Conservation (phyloP, 2,797 vertebrate species). For the Rallus crepitans region DNA sequence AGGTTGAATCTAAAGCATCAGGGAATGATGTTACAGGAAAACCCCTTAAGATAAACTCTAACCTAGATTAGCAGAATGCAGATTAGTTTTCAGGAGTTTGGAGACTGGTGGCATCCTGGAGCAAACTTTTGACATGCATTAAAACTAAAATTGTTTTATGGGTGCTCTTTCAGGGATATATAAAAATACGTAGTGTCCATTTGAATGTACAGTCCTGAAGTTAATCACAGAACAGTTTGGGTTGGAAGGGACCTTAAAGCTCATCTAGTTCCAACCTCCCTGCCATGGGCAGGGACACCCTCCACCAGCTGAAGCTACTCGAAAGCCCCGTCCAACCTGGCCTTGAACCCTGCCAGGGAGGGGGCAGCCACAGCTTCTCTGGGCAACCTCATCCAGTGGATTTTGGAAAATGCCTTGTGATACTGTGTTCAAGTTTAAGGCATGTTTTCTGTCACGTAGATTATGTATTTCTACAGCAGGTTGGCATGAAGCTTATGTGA, state of each 20-base stretch:
- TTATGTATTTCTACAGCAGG: neutral
- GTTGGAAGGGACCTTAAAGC: no score
- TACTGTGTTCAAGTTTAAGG: neutral
- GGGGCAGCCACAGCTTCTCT: no score
- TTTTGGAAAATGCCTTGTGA: neutral
- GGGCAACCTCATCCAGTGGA: no score
- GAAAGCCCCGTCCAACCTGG: no score
- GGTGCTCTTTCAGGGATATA: neutral
- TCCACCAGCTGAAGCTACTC: no score
- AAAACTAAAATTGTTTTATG: neutral
- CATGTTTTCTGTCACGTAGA: neutral
- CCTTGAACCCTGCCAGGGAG: no score
- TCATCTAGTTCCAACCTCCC: no score
- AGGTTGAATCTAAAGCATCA: slow-evolving; percentile 45
- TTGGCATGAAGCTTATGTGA: neutral
- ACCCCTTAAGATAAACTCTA: slow-evolving; percentile 71
- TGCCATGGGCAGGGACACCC: no score
- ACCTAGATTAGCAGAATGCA: slow-evolving; percentile 71
- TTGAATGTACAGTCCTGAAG: neutral
- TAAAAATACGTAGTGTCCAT: neutral
- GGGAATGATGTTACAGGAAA: slow-evolving; percentile 42
- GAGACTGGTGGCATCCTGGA: neutral
- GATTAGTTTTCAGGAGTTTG: slow-evolving; percentile 57
- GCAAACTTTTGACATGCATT: slow-evolving; percentile 4
- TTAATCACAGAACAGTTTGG: neutral